phyloP scores from a whole-genome alignment of 2,888 invertebrate genomes.

The Noctua pronuba region DNA sequence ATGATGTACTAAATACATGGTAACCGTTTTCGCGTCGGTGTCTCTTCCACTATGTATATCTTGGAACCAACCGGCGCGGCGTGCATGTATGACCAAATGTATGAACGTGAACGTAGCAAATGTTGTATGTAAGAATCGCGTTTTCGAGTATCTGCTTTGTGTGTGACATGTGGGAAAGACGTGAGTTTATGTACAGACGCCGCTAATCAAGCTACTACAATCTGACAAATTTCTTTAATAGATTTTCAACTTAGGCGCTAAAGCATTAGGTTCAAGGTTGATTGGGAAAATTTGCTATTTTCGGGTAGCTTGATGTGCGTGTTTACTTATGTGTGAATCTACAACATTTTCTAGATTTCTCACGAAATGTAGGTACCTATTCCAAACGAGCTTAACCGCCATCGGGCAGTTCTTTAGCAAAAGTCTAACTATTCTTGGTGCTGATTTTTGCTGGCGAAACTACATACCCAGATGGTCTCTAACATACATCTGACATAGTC shows the following conservation, averaged over 20 bases:
- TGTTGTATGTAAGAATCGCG: neutral
- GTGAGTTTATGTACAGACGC: neutral
- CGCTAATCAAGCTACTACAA: too few species aligned
- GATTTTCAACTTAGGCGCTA: too few species aligned
- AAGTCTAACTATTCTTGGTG: neutral
- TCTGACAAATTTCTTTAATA: too few species aligned
- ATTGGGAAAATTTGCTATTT: too few species aligned
- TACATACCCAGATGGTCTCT: neutral
- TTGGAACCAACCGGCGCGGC: neutral
- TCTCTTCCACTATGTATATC: too few species aligned
- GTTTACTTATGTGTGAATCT: too few species aligned
- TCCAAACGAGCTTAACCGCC: neutral
- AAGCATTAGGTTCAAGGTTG: too few species aligned
- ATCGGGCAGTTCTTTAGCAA: neutral
- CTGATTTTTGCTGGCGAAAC: neutral
- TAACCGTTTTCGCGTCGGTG: too few species aligned
- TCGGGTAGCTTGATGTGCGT: too few species aligned
- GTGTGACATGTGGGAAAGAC: neutral
- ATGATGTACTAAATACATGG: too few species aligned
- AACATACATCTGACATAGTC: neutral
- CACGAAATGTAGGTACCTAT: neutral
- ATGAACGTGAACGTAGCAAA: neutral
- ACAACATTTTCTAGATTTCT: neutral
- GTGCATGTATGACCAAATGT: neutral
- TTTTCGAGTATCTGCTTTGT: neutral